phyloP scores from a whole-genome alignment of 2,888 invertebrate species.

The Trissolcus brochymenae region DNA sequence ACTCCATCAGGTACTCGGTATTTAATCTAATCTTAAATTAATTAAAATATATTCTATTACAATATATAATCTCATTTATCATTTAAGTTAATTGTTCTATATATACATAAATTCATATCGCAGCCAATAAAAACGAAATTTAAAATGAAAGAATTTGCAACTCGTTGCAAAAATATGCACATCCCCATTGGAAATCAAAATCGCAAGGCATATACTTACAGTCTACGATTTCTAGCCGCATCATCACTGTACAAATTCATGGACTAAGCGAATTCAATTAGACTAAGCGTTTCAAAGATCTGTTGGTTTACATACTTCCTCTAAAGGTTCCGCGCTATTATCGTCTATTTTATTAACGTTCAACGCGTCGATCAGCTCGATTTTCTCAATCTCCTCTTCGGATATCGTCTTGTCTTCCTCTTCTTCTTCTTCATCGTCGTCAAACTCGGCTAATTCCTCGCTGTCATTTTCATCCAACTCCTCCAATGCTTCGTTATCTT shows the following conservation, averaged over 20 bases:
- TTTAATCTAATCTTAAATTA: slow-evolving; percentile 4
- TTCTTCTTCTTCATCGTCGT: slow-evolving; percentile 31
- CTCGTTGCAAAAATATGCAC: slow-evolving; percentile 21
- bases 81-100: no score
- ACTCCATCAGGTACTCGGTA: slow-evolving; percentile 4
- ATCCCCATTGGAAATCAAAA: slow-evolving; percentile 26
- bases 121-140: no score
- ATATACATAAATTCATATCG: no score
- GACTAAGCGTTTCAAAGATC: slow-evolving; percentile 22
- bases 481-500: slow-evolving; percentile 42
- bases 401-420: slow-evolving; percentile 52
- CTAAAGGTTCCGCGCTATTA: slow-evolving; percentile 70
- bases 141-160: no score
- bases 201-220: slow-evolving; percentile 42
- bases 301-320: slow-evolving; percentile 68
- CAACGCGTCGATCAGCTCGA: slow-evolving; percentile 28
- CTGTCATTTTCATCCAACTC: slow-evolving; percentile 54
- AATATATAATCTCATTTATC: no score
- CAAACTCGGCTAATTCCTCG: slow-evolving; percentile 12
- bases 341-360: slow-evolving; percentile 61
- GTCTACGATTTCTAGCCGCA: slow-evolving; percentile 38
- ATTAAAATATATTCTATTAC: no score
- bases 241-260: slow-evolving; percentile 37
- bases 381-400: slow-evolving; percentile 40
- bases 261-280: slow-evolving; percentile 53